Conservation (phyloP, 2,113 vertebrate genomes). For the Gobiocypris rarus region DNA sequence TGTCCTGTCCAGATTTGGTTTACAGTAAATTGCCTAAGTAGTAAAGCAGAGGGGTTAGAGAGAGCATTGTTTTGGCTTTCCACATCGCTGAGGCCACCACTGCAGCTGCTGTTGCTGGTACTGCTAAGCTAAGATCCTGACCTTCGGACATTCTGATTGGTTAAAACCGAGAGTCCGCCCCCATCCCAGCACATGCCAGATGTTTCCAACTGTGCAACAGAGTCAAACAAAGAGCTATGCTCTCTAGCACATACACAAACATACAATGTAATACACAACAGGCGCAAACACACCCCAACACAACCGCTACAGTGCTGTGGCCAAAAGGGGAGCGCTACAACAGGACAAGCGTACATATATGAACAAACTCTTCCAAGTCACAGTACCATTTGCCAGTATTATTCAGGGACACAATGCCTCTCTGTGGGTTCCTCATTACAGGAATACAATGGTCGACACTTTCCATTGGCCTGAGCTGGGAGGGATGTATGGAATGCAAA, state of each 20-base stretch:
- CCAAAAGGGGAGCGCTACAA: conserved; percentile 7
- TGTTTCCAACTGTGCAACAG: conserved; percentile 73
- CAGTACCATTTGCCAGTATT: conserved; percentile 74
- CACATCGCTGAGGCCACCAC: not conserved
- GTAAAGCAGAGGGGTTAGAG: not conserved
- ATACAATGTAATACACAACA: conserved; percentile 28
- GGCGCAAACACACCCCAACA: conserved; percentile 3
- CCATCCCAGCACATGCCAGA: conserved; percentile 63
- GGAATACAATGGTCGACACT: conserved; percentile 64
- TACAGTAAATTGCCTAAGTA: not conserved
- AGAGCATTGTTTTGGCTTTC: conserved; percentile 4
- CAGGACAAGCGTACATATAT: conserved; percentile 30
- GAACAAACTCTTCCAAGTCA: conserved; percentile 53
- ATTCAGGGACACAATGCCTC: conserved; percentile 72
- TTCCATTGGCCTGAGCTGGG: conserved; percentile 46
- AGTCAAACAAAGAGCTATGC: conserved; percentile 58
- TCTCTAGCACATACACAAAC: conserved; percentile 30
- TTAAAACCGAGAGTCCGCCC: conserved; percentile 43
- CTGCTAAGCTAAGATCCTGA: conserved; percentile 51
- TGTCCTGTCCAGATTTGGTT: not conserved
- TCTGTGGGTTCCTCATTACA: conserved; percentile 71
- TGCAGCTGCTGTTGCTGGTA: conserved; percentile 53
- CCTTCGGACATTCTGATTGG: conserved; percentile 57
- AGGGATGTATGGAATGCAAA: conserved; percentile 64
- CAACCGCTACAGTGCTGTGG: conserved; percentile 1